phyloP scores from a whole-genome alignment of 2,797 vertebrate species.

The Pipistrellus nathusii region DNA sequence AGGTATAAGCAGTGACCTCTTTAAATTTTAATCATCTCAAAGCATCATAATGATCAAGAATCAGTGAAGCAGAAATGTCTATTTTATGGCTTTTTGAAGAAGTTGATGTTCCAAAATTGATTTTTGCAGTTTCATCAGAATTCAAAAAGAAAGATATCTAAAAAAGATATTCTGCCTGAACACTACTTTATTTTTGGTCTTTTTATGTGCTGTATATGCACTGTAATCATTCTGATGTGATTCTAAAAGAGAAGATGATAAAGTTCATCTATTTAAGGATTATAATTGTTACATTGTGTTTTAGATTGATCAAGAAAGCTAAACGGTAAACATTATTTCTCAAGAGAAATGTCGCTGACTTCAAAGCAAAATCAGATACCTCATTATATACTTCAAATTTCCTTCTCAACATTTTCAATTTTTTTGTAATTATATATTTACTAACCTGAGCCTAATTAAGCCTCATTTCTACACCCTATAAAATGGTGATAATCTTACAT shows the following conservation, averaged over 20 bases:
- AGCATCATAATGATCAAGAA: slow-evolving; percentile 62
- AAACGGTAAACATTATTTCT: slow-evolving; percentile 36
- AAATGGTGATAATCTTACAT: background rate
- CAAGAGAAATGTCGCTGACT: background rate
- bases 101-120: slow-evolving; percentile 74
- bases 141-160: slow-evolving; percentile 58
- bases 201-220: slow-evolving; percentile 19
- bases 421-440: slow-evolving; percentile 17
- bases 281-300: slow-evolving; percentile 35
- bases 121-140: slow-evolving; percentile 67
- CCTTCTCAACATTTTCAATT: background rate
- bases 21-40: slow-evolving; percentile 66
- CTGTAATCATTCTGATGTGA: slow-evolving; percentile 42
- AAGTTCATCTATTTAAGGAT: slow-evolving; percentile 40
- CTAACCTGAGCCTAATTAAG: background rate
- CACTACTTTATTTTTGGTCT: background rate
- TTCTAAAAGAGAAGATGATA: slow-evolving; percentile 9
- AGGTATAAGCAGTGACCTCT: slow-evolving; percentile 55
- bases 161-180: slow-evolving; percentile 65
- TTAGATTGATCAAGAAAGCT: slow-evolving; percentile 30
- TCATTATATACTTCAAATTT: background rate
- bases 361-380: background rate
- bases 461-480: background rate
- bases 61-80: slow-evolving; percentile 67
- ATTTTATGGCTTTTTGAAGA: slow-evolving; percentile 75